Evolutionary conservation across 2,113 vertebrate species (phyloP).

Genomic region (Callopanchax toddi): DNA sequence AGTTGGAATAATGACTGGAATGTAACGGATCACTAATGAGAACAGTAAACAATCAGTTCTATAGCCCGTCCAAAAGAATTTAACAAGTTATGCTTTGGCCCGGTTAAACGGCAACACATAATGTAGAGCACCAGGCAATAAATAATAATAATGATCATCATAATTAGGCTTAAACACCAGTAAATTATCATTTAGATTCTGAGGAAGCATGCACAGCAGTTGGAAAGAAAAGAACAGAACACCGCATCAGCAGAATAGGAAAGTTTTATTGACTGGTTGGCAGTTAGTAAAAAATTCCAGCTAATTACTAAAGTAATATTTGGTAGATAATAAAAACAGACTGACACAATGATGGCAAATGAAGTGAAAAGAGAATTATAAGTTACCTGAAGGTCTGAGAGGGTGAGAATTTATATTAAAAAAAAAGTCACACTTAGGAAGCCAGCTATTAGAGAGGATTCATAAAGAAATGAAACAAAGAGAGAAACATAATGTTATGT

Average conservation of each 20-base stretch:
- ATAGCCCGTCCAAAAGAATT: conserved; percentile 43
- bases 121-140: conserved; percentile 2
- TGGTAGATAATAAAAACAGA: background rate
- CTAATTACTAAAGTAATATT: background rate
- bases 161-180: background rate
- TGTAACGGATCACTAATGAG: conserved; percentile 68
- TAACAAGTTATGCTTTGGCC: conserved; percentile 26
- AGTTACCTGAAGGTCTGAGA: background rate
- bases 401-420: background rate
- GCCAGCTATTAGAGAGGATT: too few relatives aligned
- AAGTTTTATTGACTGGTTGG: background rate
- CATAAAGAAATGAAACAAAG: too few relatives aligned
- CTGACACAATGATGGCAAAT: background rate
- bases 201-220: background rate
- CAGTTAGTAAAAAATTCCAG: background rate
- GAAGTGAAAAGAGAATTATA: background rate
- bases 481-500: too few relatives aligned
- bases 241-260: background rate
- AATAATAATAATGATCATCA: background rate
- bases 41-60: conserved; percentile 68
- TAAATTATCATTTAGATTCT: background rate
- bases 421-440: too few relatives aligned
- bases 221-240: background rate
- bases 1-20: conserved; percentile 73
- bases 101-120: conserved; percentile 14